Percentiles rank a stretch among this genome's conserved stretches.
These are phyloP conservation scores for Pseudoips prasinana DNA, from an alignment of 2,888 invertebrate species.

Conservation along the genomic window DNA sequence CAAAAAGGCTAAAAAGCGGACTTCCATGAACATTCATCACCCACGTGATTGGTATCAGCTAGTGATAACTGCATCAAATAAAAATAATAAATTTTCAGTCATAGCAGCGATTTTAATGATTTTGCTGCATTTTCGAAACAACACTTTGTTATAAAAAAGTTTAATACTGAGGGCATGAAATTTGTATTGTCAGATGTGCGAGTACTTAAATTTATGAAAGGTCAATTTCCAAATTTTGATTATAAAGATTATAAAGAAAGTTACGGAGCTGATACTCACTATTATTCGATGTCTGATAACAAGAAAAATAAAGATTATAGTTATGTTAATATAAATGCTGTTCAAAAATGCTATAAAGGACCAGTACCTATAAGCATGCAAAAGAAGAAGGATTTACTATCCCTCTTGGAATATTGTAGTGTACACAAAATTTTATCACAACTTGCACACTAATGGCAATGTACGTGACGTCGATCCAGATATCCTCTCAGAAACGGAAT, in stretches of 20 bases:
- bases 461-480: no score
- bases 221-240: conserved; percentile 5
- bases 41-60: conserved; percentile 1
- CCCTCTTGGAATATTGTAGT: conserved; percentile 4
- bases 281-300: conserved; percentile 1
- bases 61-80: conserved; percentile 6
- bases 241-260: conserved; percentile 3
- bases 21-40: conserved; percentile 10
- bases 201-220: no score
- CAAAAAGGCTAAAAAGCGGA: conserved; percentile 4
- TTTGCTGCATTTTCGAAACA: no score
- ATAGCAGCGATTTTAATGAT: no score
- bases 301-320: not conserved
- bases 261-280: not conserved
- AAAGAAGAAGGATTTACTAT: no score
- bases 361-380: not conserved
- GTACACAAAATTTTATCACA: conserved; percentile 5
- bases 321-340: not conserved
- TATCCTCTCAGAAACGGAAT: no score
- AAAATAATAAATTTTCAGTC: not conserved
- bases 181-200: no score
- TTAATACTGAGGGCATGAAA: no score
- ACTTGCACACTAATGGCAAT: not conserved
- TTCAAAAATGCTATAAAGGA: not conserved
- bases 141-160: no score